A percentile compares a stretch with the other conserved stretches of the same genome.
phyloP scores from a whole-genome alignment of 2,113 vertebrate genomes.

The Macquaria australasica region DNA sequence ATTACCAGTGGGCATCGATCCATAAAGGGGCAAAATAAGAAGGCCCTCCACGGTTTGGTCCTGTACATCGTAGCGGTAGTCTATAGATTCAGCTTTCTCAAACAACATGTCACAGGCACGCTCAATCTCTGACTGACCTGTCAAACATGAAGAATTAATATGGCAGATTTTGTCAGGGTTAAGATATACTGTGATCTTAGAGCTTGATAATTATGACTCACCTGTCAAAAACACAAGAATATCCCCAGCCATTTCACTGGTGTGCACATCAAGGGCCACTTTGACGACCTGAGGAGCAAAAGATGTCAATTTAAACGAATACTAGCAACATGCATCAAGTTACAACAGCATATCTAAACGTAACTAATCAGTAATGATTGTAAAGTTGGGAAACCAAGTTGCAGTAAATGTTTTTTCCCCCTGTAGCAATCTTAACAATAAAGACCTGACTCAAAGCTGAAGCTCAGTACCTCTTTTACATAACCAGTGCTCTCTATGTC shows the following conservation, averaged over 20 bases:
- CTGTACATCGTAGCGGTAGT: slow-evolving; percentile 93
- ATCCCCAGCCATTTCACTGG: slow-evolving; percentile 91
- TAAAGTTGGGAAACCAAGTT: neutral
- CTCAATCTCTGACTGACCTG: slow-evolving; percentile 96
- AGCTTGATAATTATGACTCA: slow-evolving; percentile 55
- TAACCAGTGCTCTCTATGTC: slow-evolving; percentile 90
- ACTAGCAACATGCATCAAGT: neutral
- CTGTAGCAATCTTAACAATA: neutral
- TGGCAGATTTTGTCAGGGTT: neutral
- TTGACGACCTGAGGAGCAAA: slow-evolving; percentile 88
- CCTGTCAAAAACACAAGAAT: slow-evolving; percentile 98
- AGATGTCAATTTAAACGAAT: neutral
- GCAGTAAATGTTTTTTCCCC: neutral
- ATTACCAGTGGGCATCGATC: slow-evolving; percentile 97
- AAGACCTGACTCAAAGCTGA: neutral
- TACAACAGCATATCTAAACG: neutral
- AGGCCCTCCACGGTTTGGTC: slow-evolving; percentile 92
- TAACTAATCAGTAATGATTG: neutral
- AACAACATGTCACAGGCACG: slow-evolving; percentile 92
- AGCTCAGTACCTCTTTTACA: slow-evolving; percentile 90
- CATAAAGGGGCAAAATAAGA: slow-evolving; percentile 94
- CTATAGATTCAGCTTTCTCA: slow-evolving; percentile 91
- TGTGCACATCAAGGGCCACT: slow-evolving; percentile 91
- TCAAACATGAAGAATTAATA: slow-evolving; percentile 26
- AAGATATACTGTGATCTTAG: neutral